These are phyloP conservation scores for Temnothorax unifasciatus DNA, from an alignment of 2,888 invertebrate species.

Conservation along the genomic window DNA sequence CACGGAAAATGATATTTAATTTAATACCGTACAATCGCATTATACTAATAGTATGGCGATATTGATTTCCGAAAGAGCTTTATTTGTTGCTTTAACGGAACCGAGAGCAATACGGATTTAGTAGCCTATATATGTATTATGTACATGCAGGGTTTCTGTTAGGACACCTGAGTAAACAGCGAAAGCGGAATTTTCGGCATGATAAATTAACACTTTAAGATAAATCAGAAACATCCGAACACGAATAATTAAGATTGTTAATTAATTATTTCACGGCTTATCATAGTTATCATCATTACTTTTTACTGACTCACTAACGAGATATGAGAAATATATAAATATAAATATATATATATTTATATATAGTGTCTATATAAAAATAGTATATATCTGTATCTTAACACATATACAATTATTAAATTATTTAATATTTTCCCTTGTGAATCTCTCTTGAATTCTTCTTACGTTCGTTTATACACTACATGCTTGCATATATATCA, in stretches of 20 bases:
- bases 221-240: constrained; percentile 32
- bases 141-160: constrained; percentile 58
- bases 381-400: not conserved
- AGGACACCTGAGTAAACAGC: constrained; percentile 59
- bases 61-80: constrained; percentile 60
- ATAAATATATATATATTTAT: not conserved
- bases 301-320: not conserved
- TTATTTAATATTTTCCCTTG: not conserved
- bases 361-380: not conserved
- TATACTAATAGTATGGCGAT: constrained; percentile 53
- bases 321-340: not conserved
- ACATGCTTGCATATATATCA: not conserved
- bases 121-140: constrained; percentile 35
- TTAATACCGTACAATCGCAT: constrained; percentile 44
- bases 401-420: not conserved
- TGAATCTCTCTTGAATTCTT: not conserved
- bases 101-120: constrained; percentile 17
- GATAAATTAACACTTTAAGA: constrained; percentile 65
- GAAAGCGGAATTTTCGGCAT: constrained; percentile 65
- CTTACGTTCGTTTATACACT: not conserved
- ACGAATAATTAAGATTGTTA: not conserved
- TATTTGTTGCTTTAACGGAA: constrained; percentile 42
- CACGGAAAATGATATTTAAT: constrained; percentile 45
- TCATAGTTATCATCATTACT: not conserved
- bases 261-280: constrained; percentile 7